Evolutionary conservation across 2,113 vertebrate genomes (phyloP), one percentile per base, ranked within the genome.

Genomic region (Macrotus californicus): DNA sequence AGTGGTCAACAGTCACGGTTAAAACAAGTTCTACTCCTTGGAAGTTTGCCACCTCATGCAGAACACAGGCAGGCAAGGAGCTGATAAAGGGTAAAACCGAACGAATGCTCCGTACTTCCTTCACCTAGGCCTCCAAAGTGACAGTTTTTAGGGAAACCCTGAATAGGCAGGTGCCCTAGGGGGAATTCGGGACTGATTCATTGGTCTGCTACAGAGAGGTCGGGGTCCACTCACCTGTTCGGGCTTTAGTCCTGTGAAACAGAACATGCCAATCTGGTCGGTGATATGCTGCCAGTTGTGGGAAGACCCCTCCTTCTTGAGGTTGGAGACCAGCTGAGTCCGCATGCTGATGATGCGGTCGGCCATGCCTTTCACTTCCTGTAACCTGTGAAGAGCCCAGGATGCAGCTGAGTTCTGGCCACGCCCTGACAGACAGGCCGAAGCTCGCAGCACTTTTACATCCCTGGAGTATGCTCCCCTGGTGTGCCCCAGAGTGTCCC

Each of bases 181-280:
- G 91, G 15, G 39, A 75, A 72, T n/a, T 83, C 10, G 50, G 31
- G 15, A 73, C 43, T 13, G 34, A 48, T 13, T 54, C 36, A 2
- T 1, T 1, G 7, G 26, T 39, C 26, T 39, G 36, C 41, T 13
- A 22, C 2, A 2, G 89, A 67, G 72, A 81, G 43, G 50, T 3
- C 0, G 0, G 36, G 39, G 16, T 5, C 1, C 0, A 0, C 97
- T 97, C 85, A 99, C 99, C 99, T 99, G 99, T 22, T 99, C 99
- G 0, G 99, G 99, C 95, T 99, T 99, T 48, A 99, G 99, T 73
- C 99, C 99, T 0, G 99, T 99, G 98, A 99, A 99, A 98, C 99
- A 99, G 96, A 99, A 99, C 99, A 99, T 99, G 97, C 99, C 99
- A 0, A 99, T 99, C 98, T 99, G 99, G 98, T 99, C 99, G 0